Evolutionary conservation across 2,888 invertebrate genomes (phyloP), one percentile per base, ranked within the genome.

Genomic region (Sturmia bella): DNA sequence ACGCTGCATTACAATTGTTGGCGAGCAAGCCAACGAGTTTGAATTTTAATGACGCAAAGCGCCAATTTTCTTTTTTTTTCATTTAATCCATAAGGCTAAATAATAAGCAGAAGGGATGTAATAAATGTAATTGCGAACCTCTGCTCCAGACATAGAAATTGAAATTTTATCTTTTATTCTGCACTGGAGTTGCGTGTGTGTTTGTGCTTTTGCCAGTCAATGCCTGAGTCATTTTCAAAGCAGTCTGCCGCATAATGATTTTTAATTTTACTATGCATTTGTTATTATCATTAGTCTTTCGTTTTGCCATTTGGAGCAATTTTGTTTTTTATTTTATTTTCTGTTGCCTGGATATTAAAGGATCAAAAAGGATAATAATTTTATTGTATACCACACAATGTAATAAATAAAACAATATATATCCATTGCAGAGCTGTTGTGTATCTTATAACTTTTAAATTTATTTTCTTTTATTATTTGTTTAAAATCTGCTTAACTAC

Each of bases 231-330:
- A 41, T 24, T 64, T 68, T 74, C 13, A 61, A 64, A 69, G 21
- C 45, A 61, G 66, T 82, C 74, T 78, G 82, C 74, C 66, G 74
- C 78, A 82, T 82, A 78, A 82, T 82, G 74, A 61, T 75, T 78
- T 82, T 82, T 75, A 82, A 82, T 82, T 74, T 82, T 69, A 70
- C 69, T 69, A 74, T 82, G 77, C 77, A 78, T 82, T 77, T 74
- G 63, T 81, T 77, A 77, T 70, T 74, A 13, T 50, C 52, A 69
- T 74, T 57, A 54, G n/a, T n/a, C n/a, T 69, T 57, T 17, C 3
- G 57, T 63, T 73, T 43, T 41, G n/a, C 7, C 43, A n/a, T 43
- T 69, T 50, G 7, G 3, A 12, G 2, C 41, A n/a, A n/a, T 21
- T 41, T 41, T 12, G 6, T 39, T 48, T 48, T 37, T 48, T 48